Percentiles rank a stretch among this genome's conserved stretches.
phyloP scores from a whole-genome alignment of 2,797 vertebrate species.

The Halcyon chelicuti region DNA sequence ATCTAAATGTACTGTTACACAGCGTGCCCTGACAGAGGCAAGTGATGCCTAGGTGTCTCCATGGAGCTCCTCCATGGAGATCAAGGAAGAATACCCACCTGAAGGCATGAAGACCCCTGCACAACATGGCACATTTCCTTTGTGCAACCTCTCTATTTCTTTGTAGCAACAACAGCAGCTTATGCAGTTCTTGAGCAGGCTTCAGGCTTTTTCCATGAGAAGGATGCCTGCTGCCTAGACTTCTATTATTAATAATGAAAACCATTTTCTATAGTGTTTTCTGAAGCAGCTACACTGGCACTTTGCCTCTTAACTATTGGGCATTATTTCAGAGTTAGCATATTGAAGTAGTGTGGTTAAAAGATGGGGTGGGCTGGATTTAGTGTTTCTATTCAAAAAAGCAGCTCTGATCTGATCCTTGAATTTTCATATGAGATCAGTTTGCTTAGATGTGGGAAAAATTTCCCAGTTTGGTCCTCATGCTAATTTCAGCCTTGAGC shows the following conservation, averaged over 20 bases:
- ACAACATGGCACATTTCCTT: neutral
- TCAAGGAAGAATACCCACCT: neutral
- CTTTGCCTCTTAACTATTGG: neutral
- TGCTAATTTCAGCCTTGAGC: conserved; percentile 17
- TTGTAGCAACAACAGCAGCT: neutral
- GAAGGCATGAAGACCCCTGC: neutral
- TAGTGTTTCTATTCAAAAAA: neutral
- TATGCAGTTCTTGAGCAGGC: neutral
- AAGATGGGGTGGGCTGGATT: neutral
- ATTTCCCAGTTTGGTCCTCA: neutral
- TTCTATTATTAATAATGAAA: neutral
- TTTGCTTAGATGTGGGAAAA: neutral
- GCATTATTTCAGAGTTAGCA: neutral
- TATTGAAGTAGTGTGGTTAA: neutral
- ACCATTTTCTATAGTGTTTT: neutral
- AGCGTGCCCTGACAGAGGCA: neutral
- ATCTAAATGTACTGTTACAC: neutral
- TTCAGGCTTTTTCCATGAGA: neutral
- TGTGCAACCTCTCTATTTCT: fast-evolving
- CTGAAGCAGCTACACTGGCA: neutral
- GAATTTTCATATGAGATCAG: neutral
- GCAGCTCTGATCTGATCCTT: neutral
- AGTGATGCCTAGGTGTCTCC: neutral
- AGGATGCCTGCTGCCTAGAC: neutral
- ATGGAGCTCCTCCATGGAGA: neutral